Conservation (phyloP, 2,113 vertebrate genomes). For the Theristicus caerulescens region DNA sequence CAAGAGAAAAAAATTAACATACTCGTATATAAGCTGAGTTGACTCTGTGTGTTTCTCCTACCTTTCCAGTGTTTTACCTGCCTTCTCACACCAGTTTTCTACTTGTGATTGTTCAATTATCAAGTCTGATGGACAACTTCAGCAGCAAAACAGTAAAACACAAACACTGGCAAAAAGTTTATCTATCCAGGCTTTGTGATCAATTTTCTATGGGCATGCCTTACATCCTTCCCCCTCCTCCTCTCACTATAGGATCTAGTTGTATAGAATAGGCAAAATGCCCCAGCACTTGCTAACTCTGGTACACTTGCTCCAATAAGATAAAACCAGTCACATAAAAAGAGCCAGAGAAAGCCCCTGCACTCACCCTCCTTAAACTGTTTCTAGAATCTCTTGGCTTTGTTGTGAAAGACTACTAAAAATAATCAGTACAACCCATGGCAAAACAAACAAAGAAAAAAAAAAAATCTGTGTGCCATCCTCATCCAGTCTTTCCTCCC, state of each 20-base stretch:
- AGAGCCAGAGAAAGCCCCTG: neutral
- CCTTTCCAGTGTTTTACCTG: neutral
- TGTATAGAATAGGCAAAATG: neutral
- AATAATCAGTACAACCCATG: neutral
- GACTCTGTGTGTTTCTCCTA: neutral
- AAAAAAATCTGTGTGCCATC: neutral
- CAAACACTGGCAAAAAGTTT: neutral
- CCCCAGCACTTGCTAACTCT: neutral
- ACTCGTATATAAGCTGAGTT: neutral
- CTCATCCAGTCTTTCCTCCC: neutral
- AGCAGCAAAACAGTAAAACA: neutral
- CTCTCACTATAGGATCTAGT: neutral
- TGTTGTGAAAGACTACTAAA: neutral
- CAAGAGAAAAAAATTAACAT: neutral
- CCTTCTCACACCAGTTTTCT: neutral
- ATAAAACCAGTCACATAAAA: neutral
- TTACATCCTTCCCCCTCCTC: neutral
- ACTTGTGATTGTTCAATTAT: neutral
- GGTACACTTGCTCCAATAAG: neutral
- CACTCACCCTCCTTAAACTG: neutral
- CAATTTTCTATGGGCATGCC: neutral
- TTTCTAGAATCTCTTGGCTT: neutral
- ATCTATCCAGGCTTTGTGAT: neutral
- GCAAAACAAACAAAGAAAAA: neutral
- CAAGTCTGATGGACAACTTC: neutral